Evolutionary conservation across 1,140 invertebrate genomes (phyloP).

Genomic region (Andricus grossulariae): DNA sequence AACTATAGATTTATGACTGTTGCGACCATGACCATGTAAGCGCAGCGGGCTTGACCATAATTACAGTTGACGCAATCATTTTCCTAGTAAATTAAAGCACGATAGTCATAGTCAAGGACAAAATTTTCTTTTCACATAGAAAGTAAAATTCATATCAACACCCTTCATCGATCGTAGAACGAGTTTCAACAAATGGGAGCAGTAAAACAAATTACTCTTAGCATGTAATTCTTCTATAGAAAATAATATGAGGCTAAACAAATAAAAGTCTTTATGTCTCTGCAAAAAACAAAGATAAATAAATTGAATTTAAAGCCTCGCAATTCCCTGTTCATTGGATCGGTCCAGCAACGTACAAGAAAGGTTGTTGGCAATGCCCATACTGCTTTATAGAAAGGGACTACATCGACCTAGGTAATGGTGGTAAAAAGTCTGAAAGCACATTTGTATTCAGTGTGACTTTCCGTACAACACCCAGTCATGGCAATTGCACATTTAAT

Average conservation of each 20-base stretch:
- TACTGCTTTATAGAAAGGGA: slow-evolving; percentile 24
- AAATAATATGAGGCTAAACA: not conserved
- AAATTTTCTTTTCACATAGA: not conserved
- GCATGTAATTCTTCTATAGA: not conserved
- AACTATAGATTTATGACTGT: not conserved
- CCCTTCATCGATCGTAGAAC: not conserved
- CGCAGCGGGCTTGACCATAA: not conserved
- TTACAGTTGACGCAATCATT: slow-evolving; percentile 18
- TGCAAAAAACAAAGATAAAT: slow-evolving; percentile 7
- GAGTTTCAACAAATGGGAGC: slow-evolving; percentile 3
- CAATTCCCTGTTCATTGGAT: slow-evolving; percentile 16
- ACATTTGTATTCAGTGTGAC: slow-evolving; percentile 14
- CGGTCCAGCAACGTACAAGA: not conserved
- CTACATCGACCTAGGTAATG: slow-evolving; percentile 8
- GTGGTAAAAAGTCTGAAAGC: not conserved
- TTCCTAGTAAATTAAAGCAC: slow-evolving; percentile 12
- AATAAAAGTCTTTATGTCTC: not conserved
- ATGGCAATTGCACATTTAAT: slow-evolving; percentile 19
- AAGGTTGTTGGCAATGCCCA: slow-evolving; percentile 13
- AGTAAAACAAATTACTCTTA: not conserved
- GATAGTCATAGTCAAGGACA: slow-evolving; percentile 16
- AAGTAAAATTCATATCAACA: not conserved
- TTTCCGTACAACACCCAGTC: not conserved
- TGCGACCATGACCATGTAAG: slow-evolving; percentile 22
- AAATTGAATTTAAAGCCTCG: slow-evolving; percentile 25